Evolutionary conservation across 2,113 vertebrate species (phyloP).

Genomic region (Procapra przewalskii): DNA sequence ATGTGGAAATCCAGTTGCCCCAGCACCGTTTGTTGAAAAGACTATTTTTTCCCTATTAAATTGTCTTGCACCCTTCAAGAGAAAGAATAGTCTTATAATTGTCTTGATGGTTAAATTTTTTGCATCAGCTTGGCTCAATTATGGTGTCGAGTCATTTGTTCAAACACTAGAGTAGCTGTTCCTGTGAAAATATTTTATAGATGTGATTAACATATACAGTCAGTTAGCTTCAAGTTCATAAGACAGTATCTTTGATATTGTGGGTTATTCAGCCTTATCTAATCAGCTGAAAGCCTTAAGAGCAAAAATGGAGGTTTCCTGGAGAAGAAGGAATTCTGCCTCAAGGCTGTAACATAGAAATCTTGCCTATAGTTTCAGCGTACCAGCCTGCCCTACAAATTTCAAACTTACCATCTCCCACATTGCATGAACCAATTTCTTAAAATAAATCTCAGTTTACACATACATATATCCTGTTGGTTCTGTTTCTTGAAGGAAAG

Average conservation of each 20-base stretch:
- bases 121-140: neutral
- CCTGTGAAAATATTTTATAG: neutral
- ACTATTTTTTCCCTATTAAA: neutral
- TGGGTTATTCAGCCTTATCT: neutral
- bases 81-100: neutral
- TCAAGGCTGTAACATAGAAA: neutral
- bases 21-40: neutral
- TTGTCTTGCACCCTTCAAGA: neutral
- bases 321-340: neutral
- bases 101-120: neutral
- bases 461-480: neutral
- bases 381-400: neutral
- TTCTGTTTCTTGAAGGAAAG: neutral
- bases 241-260: neutral
- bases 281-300: neutral
- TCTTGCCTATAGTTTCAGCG: neutral
- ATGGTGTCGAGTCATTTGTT: neutral
- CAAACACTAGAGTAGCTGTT: neutral
- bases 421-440: neutral
- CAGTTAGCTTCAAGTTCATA: neutral
- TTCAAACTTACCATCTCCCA: neutral
- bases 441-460: neutral
- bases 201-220: neutral
- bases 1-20: neutral
- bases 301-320: neutral